Evolutionary conservation across 2,113 vertebrate genomes (phyloP).

Genomic region (Albula goreensis): DNA sequence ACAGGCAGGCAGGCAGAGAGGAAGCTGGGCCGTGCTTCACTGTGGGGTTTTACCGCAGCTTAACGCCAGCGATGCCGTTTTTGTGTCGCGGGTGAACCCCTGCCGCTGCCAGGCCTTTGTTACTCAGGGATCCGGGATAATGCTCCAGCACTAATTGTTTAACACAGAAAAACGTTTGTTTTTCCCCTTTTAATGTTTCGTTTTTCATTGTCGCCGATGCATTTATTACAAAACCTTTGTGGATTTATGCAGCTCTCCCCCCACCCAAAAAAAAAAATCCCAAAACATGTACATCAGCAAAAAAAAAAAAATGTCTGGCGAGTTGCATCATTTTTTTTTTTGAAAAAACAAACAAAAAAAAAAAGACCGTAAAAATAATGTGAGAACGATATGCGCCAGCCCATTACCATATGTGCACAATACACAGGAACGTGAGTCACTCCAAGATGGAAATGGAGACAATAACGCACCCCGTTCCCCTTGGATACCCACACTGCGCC

Average conservation of each 20-base stretch:
- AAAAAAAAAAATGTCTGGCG: slow-evolving; percentile 6
- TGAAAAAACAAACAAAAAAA: neutral
- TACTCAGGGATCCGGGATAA: slow-evolving; percentile 67
- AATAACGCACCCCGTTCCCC: neutral
- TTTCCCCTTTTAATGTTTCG: slow-evolving; percentile 75
- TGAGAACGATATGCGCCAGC: neutral
- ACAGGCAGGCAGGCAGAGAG: neutral
- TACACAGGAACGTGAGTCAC: neutral
- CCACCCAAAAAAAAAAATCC: neutral
- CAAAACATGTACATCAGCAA: neutral
- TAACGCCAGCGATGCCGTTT: slow-evolving; percentile 53
- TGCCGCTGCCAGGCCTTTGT: slow-evolving; percentile 67
- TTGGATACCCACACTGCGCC: neutral
- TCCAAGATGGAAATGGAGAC: neutral
- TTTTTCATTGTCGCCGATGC: slow-evolving; percentile 71
- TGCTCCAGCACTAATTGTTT: slow-evolving; percentile 75
- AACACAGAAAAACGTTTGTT: slow-evolving; percentile 73
- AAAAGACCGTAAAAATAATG: neutral
- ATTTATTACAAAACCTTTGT: slow-evolving; percentile 77
- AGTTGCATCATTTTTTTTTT: neutral
- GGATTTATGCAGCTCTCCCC: slow-evolving; percentile 51
- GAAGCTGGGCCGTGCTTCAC: neutral
- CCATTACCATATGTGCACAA: slow-evolving; percentile 1
- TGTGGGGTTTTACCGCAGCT: slow-evolving; percentile 16
- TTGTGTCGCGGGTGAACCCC: slow-evolving; percentile 69